These are phyloP conservation scores for Teleogryllus occipitalis DNA, from an alignment of 1,140 invertebrate genomes.

Conservation along the genomic window DNA sequence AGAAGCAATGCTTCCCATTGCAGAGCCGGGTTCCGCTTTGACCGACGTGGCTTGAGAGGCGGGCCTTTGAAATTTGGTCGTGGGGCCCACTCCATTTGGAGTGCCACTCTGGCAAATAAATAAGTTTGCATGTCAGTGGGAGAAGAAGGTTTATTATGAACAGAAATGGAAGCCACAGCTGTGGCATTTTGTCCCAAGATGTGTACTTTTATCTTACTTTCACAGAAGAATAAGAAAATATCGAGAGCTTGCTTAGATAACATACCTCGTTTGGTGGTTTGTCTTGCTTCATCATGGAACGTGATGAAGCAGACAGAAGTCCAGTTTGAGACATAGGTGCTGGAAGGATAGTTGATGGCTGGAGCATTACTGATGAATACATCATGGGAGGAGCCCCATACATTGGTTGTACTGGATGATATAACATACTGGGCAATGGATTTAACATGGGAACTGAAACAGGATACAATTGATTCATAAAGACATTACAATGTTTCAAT, in stretches of 20 bases:
- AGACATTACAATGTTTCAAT: no score
- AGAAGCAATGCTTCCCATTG: constrained; percentile 39
- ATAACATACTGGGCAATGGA: background rate
- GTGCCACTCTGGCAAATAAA: background rate
- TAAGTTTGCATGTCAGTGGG: no score
- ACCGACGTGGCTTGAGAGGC: constrained; percentile 50
- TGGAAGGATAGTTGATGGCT: constrained; percentile 11
- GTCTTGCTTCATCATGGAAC: constrained; percentile 6
- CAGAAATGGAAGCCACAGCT: no score
- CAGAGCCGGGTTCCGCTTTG: constrained; percentile 53
- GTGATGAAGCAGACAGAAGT: background rate
- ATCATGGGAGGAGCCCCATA: constrained; percentile 38
- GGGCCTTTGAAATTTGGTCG: constrained; percentile 29
- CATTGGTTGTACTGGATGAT: constrained; percentile 29
- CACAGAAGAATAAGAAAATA: no score
- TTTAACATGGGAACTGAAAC: constrained; percentile 7
- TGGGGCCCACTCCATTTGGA: background rate
- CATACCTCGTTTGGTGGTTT: constrained; percentile 7
- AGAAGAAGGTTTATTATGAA: no score
- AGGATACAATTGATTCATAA: background rate
- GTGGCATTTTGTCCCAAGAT: no score
- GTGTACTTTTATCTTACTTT: no score
- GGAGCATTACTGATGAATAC: constrained; percentile 38
- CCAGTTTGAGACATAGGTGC: background rate
- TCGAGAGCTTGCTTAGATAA: background rate